Conservation (phyloP, 2,888 invertebrate species). For the Agrochola lychnidis region DNA sequence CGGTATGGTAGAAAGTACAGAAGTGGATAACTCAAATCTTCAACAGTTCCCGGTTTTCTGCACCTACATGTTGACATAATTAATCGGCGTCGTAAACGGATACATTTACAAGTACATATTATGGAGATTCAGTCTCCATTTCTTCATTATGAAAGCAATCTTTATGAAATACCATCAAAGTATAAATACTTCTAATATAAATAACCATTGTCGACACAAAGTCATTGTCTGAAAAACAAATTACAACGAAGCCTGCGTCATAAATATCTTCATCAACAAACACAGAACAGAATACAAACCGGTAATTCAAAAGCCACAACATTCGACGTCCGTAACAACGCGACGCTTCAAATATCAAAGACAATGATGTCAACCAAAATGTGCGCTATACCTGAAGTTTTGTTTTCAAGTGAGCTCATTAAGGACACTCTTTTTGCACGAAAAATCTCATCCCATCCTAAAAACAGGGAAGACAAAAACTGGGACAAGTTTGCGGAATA, state of each 20-base stretch:
- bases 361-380: slow-evolving; percentile 67
- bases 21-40: neutral
- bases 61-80: neutral
- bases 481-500: slow-evolving; percentile 47
- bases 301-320: slow-evolving; percentile 44
- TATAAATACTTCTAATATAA: neutral
- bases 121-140: neutral
- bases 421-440: slow-evolving; percentile 67
- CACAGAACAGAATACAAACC: slow-evolving; percentile 36
- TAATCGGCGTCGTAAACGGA: neutral
- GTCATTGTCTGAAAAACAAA: slow-evolving; percentile 38
- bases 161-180: neutral
- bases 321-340: slow-evolving; percentile 56
- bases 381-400: slow-evolving; percentile 70
- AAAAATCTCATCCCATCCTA: slow-evolving; percentile 54
- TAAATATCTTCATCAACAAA: slow-evolving; percentile 30
- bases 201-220: slow-evolving; percentile 14
- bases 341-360: slow-evolving; percentile 74
- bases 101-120: neutral
- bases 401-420: slow-evolving; percentile 80
- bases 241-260: neutral
- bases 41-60: neutral
- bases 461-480: slow-evolving; percentile 48
- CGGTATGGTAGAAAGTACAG: neutral
- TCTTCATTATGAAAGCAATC: neutral